Conservation (phyloP, 2,113 vertebrate species). For the Percina caprodes region DNA sequence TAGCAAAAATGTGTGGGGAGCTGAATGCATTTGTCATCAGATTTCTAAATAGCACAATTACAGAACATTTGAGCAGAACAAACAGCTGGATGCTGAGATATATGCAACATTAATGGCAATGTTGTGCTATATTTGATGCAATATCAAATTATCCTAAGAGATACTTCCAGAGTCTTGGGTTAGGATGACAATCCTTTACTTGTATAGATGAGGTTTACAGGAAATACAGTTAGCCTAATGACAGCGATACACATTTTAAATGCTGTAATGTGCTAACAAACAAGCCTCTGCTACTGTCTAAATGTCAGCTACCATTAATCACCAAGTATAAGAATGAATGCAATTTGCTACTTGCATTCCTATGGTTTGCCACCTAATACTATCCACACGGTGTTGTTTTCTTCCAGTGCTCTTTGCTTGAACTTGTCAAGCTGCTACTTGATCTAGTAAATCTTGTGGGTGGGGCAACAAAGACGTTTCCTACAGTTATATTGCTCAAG, state of each 20-base stretch:
- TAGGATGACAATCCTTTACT: neutral
- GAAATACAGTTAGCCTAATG: conserved; percentile 12
- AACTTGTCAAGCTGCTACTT: conserved; percentile 77
- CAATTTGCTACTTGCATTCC: conserved; percentile 70
- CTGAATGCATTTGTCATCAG: conserved; percentile 7
- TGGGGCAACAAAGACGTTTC: conserved; percentile 59
- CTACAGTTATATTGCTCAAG: conserved; percentile 65
- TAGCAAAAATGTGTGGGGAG: neutral
- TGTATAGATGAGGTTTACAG: neutral
- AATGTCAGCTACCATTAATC: conserved; percentile 54
- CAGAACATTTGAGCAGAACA: neutral
- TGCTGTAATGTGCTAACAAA: conserved; percentile 28
- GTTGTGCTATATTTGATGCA: neutral
- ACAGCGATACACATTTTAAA: conserved; percentile 13
- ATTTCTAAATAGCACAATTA: conserved; percentile 4
- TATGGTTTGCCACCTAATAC: conserved; percentile 70
- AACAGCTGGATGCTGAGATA: neutral
- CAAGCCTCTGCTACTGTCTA: conserved; percentile 43
- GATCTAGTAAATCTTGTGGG: conserved; percentile 60
- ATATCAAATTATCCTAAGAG: neutral
- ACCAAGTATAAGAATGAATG: conserved; percentile 62
- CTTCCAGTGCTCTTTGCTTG: conserved; percentile 63
- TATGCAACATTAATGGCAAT: neutral
- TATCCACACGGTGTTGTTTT: conserved; percentile 65
- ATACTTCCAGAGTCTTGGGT: neutral